phyloP scores from a whole-genome alignment of 2,113 vertebrate genomes.

The Oriolus oriolus region DNA sequence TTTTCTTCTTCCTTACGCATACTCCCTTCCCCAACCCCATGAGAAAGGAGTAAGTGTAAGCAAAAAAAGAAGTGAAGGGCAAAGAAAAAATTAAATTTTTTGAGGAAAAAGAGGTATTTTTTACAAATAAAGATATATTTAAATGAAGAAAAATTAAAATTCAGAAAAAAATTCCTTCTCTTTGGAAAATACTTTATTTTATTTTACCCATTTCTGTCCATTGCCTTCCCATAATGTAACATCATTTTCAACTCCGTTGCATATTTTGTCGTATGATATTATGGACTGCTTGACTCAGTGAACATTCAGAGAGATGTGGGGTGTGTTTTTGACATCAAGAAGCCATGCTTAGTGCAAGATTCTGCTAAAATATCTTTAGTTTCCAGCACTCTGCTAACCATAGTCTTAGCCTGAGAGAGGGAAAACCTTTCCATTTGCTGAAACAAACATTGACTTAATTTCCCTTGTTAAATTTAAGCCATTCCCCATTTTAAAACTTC shows the following conservation, averaged over 20 bases:
- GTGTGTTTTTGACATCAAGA: background rate
- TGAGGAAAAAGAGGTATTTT: background rate
- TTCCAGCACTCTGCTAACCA: background rate
- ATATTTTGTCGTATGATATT: background rate
- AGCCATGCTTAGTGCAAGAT: background rate
- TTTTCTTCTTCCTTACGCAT: background rate
- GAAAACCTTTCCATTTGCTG: background rate
- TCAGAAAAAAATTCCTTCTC: accelerated
- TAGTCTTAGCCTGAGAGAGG: background rate
- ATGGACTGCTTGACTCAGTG: background rate
- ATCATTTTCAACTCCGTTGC: background rate
- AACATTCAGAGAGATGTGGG: background rate
- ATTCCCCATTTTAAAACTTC: conserved; percentile 54
- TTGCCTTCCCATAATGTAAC: background rate
- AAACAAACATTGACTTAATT: conserved; percentile 27
- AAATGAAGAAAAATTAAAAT: background rate
- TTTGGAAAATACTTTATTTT: background rate
- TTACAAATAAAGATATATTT: background rate
- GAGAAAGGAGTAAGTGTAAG: accelerated
- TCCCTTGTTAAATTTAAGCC: conserved; percentile 44
- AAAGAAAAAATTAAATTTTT: background rate
- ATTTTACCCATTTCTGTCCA: accelerated
- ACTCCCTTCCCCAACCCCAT: accelerated
- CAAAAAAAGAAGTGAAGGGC: accelerated
- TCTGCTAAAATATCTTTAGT: background rate